A percentile compares a stretch with the other conserved stretches of the same genome.
Evolutionary conservation across 2,797 vertebrate species (phyloP).

Genomic region (Artibeus lituratus): DNA sequence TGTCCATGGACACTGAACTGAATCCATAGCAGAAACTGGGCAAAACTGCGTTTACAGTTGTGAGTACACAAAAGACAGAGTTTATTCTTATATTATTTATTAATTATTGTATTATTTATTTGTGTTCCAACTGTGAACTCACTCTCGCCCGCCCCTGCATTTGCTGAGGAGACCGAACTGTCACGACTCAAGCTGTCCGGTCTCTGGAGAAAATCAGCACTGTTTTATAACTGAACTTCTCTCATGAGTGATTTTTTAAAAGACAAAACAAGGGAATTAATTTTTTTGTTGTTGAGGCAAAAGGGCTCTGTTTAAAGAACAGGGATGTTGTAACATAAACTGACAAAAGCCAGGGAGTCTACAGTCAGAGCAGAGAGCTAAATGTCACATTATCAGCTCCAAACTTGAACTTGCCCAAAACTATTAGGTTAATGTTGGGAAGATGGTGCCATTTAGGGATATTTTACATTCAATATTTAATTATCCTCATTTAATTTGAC

Average conservation of each 20-base stretch:
- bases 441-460: slow-evolving; percentile 41
- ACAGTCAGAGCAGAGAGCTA: slow-evolving; percentile 21
- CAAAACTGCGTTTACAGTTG: too few species aligned
- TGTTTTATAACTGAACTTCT: slow-evolving; percentile 57
- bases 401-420: slow-evolving; percentile 39
- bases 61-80: too few species aligned
- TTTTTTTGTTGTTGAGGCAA: slow-evolving; percentile 38
- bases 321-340: slow-evolving; percentile 58
- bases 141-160: background rate
- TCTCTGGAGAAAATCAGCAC: slow-evolving; percentile 65
- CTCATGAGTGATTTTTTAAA: slow-evolving; percentile 14
- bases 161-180: background rate
- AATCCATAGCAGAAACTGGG: slow-evolving; percentile 45
- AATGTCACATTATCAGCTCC: slow-evolving; percentile 52
- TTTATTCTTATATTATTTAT: too few species aligned
- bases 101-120: too few species aligned
- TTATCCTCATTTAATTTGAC: slow-evolving; percentile 45
- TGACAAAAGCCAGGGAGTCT: slow-evolving; percentile 38
- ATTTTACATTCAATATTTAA: slow-evolving; percentile 39
- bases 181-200: slow-evolving; percentile 50
- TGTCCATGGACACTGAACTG: slow-evolving; percentile 15
- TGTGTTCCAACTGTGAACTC: too few species aligned
- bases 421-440: slow-evolving; percentile 30
- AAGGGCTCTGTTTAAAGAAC: slow-evolving; percentile 58
- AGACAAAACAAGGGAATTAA: slow-evolving; percentile 63